phyloP scores from a whole-genome alignment of 2,113 vertebrate genomes.

The Panurus biarmicus region DNA sequence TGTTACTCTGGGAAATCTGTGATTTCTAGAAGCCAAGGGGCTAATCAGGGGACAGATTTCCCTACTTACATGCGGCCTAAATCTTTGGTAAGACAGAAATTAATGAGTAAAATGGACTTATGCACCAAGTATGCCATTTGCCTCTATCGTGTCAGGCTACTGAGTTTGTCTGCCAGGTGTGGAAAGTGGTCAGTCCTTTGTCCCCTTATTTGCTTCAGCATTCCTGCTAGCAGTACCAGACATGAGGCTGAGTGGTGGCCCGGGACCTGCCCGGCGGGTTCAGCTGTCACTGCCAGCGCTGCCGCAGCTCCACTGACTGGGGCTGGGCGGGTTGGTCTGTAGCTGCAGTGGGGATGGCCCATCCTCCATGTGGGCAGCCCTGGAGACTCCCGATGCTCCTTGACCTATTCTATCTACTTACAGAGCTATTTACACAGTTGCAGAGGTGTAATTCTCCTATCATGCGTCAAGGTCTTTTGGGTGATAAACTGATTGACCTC shows the following conservation, averaged over 20 bases:
- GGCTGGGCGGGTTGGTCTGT: background rate
- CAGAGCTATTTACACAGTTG: background rate
- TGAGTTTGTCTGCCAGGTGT: background rate
- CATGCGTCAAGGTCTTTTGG: background rate
- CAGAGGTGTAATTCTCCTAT: conserved; percentile 1
- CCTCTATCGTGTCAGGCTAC: background rate
- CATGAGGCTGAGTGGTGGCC: background rate
- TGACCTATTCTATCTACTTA: background rate
- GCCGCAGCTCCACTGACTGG: accelerated
- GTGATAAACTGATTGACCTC: background rate
- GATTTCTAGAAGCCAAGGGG: background rate
- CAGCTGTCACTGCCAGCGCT: background rate
- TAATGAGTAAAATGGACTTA: conserved; percentile 3
- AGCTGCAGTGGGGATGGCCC: background rate
- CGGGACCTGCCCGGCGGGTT: accelerated
- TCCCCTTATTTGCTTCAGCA: background rate
- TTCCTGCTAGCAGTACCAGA: background rate
- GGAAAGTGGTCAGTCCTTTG: background rate
- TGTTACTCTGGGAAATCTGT: background rate
- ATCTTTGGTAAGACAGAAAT: background rate
- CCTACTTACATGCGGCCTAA: background rate
- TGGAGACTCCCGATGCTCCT: background rate
- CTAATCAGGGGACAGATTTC: background rate
- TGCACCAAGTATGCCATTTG: background rate
- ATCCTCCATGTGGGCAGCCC: background rate